phyloP scores from a whole-genome alignment of 2,113 vertebrate genomes.

The Morone saxatilis region DNA sequence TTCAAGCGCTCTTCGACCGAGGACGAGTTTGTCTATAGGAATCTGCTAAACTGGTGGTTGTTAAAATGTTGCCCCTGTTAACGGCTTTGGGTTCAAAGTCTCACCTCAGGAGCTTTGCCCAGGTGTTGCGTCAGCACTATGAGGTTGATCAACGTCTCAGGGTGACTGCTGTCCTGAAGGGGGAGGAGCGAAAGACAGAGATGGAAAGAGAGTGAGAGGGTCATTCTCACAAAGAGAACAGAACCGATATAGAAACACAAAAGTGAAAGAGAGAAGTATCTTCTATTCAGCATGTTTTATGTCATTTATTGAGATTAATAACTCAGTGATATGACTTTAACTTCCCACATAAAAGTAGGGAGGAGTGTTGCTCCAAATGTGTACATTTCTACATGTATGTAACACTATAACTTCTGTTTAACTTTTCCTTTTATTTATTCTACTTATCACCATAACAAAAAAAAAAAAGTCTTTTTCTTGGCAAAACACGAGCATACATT shows the following conservation, averaged over 20 bases:
- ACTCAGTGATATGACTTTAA: neutral
- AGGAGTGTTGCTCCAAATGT: neutral
- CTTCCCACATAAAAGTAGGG: neutral
- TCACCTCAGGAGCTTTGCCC: constrained; percentile 95
- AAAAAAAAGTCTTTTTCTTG: neutral
- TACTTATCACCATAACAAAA: neutral
- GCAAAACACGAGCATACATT: neutral
- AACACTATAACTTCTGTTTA: neutral
- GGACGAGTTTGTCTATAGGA: neutral
- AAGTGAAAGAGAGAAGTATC: neutral
- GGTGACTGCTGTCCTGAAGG: constrained; percentile 93
- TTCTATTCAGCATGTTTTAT: neutral
- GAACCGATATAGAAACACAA: neutral
- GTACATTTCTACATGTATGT: neutral
- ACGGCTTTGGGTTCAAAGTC: constrained; percentile 60
- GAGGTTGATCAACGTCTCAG: constrained; percentile 96
- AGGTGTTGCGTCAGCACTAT: constrained; percentile 94
- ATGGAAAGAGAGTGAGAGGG: neutral
- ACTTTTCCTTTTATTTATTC: neutral
- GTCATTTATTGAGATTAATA: neutral
- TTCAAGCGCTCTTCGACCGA: neutral
- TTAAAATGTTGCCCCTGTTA: constrained; percentile 3
- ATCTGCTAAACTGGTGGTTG: neutral
- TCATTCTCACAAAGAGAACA: neutral
- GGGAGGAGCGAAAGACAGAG: constrained; percentile 19